Evolutionary conservation across 2,797 vertebrate species (phyloP).

Genomic region (Apogon hyalosoma): DNA sequence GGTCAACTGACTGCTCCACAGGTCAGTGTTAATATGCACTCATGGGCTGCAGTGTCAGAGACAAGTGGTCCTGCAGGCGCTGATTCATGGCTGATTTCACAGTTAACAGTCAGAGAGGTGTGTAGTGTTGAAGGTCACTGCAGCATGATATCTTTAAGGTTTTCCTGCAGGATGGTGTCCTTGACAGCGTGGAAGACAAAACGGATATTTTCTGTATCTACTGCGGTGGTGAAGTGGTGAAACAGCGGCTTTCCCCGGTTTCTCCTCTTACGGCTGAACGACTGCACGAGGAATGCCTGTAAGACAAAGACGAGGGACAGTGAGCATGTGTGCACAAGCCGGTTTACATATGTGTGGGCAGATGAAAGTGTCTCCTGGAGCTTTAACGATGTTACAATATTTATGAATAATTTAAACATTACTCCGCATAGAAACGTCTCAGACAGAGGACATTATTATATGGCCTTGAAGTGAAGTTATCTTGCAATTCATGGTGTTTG

Average conservation of each 20-base stretch:
- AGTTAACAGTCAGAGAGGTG: conserved; percentile 44
- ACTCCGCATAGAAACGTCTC: too few relatives aligned
- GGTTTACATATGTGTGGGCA: too few relatives aligned
- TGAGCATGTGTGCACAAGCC: not conserved
- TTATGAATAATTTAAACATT: too few relatives aligned
- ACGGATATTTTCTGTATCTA: conserved; percentile 97
- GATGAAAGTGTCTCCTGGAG: too few relatives aligned
- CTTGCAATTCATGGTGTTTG: too few relatives aligned
- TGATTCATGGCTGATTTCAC: conserved; percentile 47
- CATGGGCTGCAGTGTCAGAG: conserved; percentile 12
- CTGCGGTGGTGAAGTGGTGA: conserved; percentile 98
- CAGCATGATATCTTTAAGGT: conserved; percentile 97
- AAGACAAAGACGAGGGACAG: conserved; percentile 23
- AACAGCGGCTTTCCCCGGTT: conserved; percentile 94
- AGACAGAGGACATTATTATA: too few relatives aligned
- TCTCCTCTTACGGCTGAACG: conserved; percentile 93
- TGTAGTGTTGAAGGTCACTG: conserved; percentile 84
- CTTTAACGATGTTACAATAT: too few relatives aligned
- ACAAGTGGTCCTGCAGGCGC: conserved; percentile 18
- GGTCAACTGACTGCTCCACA: conserved; percentile 41
- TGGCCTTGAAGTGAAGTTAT: too few relatives aligned
- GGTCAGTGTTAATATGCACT: conserved; percentile 42
- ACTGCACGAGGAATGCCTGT: conserved; percentile 92
- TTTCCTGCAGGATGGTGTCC: conserved; percentile 98
- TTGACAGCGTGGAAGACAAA: conserved; percentile 98